These are phyloP conservation scores for Magallana ariakensis DNA, from an alignment of 1,140 invertebrate species.

Conservation along the genomic window DNA sequence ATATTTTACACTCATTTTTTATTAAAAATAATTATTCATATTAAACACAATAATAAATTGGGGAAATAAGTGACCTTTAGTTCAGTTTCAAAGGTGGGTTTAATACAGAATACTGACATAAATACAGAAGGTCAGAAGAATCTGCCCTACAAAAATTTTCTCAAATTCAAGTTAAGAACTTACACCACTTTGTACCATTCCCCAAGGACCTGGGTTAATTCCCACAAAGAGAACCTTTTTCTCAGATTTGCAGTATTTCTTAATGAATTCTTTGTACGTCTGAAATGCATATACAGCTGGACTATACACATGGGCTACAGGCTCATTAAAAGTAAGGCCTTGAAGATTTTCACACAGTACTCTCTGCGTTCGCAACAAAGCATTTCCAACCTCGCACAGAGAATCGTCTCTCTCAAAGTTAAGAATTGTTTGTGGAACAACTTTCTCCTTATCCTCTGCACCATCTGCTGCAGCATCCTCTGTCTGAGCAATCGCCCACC, in stretches of 20 bases:
- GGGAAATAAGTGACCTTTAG: too few relatives aligned
- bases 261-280: constrained; percentile 86
- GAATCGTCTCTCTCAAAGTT: constrained; percentile 22
- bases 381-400: not conserved
- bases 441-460: not conserved
- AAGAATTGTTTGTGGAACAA: not conserved
- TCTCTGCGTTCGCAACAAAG: constrained; percentile 49
- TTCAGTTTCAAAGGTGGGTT: too few relatives aligned
- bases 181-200: constrained; percentile 96
- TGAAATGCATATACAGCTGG: constrained; percentile 90
- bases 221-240: constrained; percentile 92
- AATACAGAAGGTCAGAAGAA: too few relatives aligned
- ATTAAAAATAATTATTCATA: too few relatives aligned
- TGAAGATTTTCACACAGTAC: constrained; percentile 66
- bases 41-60: too few relatives aligned
- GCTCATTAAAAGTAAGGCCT: constrained; percentile 68
- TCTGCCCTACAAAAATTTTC: too few relatives aligned
- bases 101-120: too few relatives aligned
- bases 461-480: not conserved
- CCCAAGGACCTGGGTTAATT: constrained; percentile 96
- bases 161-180: constrained; percentile 66
- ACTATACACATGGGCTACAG: constrained; percentile 88
- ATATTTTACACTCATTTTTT: too few relatives aligned
- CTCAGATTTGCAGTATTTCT: constrained; percentile 83
- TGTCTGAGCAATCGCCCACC: not conserved